Base-by-base conservation (phyloP, 1,140 invertebrate species). In the Drosophila littoralis region DNA sequence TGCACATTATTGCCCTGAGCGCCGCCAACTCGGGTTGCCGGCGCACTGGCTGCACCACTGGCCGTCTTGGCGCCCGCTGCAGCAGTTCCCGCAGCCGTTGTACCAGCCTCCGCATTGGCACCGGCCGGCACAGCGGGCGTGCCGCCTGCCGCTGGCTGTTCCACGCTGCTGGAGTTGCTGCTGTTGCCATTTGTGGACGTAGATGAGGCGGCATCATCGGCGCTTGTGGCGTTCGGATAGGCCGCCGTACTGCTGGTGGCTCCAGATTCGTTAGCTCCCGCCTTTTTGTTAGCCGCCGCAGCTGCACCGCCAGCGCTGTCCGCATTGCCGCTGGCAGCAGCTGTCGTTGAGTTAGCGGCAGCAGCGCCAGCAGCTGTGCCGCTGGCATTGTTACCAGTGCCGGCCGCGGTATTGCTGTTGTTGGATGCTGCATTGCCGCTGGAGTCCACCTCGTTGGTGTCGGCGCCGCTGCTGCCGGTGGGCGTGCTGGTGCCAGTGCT, bases 181-280 rank as follows among this genome's bases (percentile, higher is more conserved):
- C 84, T 90, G 40, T 89, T 88, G 64, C 93, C 92, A 72, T 94
- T 94, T 15, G 92, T 90, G 63, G 94, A 94, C 17, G 94, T 95
- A 86, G 94, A 84, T 22, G 88, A 91, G 35, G 88, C 69, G n/a
- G 75, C 83, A 55, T 90, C 90, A 43, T 90, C 90, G 32, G 81
- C 71, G 38, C 67, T 89, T 4, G 77, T 80, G 7, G 83, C 55
- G 59, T 84, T 85, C 10, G 73, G 64, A 28, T 75, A 74, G 9
- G 51, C 66, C 13, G 51, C 66, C 13, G 66, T 67, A 38, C 66
- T 60, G 22, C 51, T 59, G 6, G 69, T 46, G 9, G 64, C 78
- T 22, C 78, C 71, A 4, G 77, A 13, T 22, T 77, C 69, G 13
- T 66, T 79, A n/a, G 75, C 38, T 8, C 63, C 77, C 1, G 75